Evolutionary conservation across 2,888 invertebrate genomes (phyloP).

Genomic region (Sisyra nigra): DNA sequence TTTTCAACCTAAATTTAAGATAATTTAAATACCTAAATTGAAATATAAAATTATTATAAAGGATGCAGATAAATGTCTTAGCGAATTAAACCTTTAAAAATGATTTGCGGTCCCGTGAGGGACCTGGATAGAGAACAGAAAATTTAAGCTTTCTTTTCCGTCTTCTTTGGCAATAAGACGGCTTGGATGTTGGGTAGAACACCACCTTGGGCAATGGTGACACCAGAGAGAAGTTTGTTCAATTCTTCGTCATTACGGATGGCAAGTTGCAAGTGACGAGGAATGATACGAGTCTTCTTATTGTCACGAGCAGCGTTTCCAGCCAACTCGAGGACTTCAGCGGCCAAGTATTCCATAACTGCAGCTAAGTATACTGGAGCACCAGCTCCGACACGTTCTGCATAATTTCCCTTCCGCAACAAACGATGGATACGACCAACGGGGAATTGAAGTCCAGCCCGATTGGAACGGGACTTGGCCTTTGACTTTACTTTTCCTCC

Average conservation of each 20-base stretch:
- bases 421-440: slow-evolving; percentile 42
- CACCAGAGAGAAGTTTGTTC: slow-evolving; percentile 56
- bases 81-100: too few species aligned
- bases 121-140: too few species aligned
- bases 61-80: too few species aligned
- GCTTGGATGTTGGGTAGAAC: slow-evolving; percentile 69
- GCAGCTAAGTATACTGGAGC: slow-evolving; percentile 38
- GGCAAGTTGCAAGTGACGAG: slow-evolving; percentile 63
- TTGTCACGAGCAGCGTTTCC: slow-evolving; percentile 52
- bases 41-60: too few species aligned
- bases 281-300: slow-evolving; percentile 56
- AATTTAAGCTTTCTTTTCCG: slow-evolving; percentile 16
- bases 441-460: slow-evolving; percentile 41
- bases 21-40: too few species aligned
- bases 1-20: too few species aligned
- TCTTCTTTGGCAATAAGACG: slow-evolving; percentile 57
- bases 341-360: slow-evolving; percentile 49
- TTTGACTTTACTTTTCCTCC: slow-evolving; percentile 27
- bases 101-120: too few species aligned
- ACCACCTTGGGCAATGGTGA: slow-evolving; percentile 73
- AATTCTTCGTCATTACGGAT: slow-evolving; percentile 71
- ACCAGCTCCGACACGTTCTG: slow-evolving; percentile 37
- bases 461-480: slow-evolving; percentile 32
- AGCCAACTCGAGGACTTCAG: slow-evolving; percentile 51
- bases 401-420: slow-evolving; percentile 43